Percentiles rank a stretch among this genome's conserved stretches.
These are phyloP conservation scores for Physocephala rufipes DNA, from an alignment of 2,888 invertebrate species.

Conservation along the genomic window DNA sequence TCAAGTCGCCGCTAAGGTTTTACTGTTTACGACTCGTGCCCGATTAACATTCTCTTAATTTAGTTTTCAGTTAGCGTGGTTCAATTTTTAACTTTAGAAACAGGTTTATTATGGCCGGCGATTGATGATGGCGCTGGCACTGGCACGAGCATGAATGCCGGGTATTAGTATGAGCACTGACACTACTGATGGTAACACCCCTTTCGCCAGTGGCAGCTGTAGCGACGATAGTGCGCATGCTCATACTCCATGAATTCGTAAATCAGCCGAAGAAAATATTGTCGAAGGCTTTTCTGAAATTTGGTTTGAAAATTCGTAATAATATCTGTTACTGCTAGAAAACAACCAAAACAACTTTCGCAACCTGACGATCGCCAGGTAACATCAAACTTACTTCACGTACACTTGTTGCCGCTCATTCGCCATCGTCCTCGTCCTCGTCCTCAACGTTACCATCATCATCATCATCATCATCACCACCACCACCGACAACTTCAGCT, in stretches of 20 bases:
- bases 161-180: no score
- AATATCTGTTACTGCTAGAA: not conserved
- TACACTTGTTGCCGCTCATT: not conserved
- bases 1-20: conserved; percentile 19
- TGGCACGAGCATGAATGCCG: not conserved
- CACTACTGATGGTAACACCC: no score
- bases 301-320: conserved; percentile 5
- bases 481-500: not conserved
- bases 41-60: conserved; percentile 4
- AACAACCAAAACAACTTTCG: conserved; percentile 18
- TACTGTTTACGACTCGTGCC: not conserved
- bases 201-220: not conserved
- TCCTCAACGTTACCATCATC: not conserved
- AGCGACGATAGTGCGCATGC: not conserved
- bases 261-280: not conserved
- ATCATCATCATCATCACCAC: not conserved
- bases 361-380: not conserved
- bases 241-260: not conserved
- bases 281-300: not conserved
- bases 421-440: not conserved
- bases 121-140: not conserved
- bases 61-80: not conserved
- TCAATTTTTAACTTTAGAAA: not conserved
- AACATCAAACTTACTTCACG: no score
- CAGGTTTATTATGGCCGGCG: not conserved